Evolutionary conservation across 2,113 vertebrate species (phyloP).

Genomic region (Campylomormyrus numenius): DNA sequence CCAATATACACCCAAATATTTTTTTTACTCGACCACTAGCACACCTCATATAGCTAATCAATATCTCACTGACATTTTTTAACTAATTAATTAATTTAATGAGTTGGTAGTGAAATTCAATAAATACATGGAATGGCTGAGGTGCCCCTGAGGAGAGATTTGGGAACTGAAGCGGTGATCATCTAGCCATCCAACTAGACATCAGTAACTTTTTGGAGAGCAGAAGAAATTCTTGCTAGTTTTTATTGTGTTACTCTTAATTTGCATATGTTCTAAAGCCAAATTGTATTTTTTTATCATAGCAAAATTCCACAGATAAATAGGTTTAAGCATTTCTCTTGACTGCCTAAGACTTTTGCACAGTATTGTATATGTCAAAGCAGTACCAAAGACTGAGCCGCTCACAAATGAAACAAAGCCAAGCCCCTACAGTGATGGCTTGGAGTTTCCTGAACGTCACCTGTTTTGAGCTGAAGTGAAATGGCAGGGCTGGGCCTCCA

Average conservation of each 20-base stretch:
- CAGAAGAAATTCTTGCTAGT: background rate
- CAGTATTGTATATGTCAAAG: background rate
- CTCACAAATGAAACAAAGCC: background rate
- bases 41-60: background rate
- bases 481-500: conserved; percentile 75
- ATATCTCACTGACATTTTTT: background rate
- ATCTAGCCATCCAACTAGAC: background rate
- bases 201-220: background rate
- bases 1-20: background rate
- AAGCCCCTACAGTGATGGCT: background rate
- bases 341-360: background rate
- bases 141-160: background rate
- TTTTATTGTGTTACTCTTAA: background rate
- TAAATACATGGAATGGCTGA: background rate
- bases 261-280: background rate
- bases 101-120: background rate
- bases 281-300: background rate
- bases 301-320: background rate
- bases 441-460: conserved; percentile 52
- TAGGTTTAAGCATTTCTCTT: background rate
- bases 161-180: background rate
- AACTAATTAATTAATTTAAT: background rate
- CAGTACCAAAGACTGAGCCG: background rate
- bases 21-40: background rate
- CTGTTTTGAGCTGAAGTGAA: conserved; percentile 84